Conservation (phyloP, 2,888 invertebrate species). For the Stenodema calcarata region DNA sequence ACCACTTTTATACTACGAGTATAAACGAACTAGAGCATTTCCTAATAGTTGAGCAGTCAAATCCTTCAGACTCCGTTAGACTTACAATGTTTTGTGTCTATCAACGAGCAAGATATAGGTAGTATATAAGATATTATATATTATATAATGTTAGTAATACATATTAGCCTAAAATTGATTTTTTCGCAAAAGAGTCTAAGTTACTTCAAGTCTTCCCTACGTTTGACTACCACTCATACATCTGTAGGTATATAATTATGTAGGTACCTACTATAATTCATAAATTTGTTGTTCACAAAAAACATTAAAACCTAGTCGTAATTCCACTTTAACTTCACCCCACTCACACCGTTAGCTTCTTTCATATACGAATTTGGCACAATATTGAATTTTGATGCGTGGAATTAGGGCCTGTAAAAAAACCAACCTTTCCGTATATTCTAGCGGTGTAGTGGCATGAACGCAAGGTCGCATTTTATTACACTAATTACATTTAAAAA, state of each 20-base stretch:
- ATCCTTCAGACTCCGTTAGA: background rate
- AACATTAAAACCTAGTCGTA: too few species aligned
- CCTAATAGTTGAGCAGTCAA: background rate
- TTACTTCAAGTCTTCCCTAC: background rate
- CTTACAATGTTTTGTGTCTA: background rate
- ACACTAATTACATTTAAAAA: background rate
- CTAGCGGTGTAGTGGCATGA: background rate
- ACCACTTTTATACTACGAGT: too few species aligned
- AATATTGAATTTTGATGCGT: background rate
- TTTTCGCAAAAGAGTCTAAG: too few species aligned
- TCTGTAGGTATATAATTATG: too few species aligned
- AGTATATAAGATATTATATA: too few species aligned
- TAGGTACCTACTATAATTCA: too few species aligned
- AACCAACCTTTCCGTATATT: background rate
- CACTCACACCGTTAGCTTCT: background rate
- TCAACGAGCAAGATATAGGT: background rate
- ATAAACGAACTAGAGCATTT: too few species aligned
- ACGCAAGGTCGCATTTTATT: background rate
- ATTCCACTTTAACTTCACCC: too few species aligned
- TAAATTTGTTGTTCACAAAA: too few species aligned
- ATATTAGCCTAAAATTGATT: too few species aligned
- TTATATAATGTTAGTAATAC: too few species aligned
- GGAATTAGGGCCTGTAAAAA: background rate
- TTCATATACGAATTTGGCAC: background rate
- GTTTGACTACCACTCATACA: too few species aligned